Conservation (phyloP, 2,113 vertebrate species). For the Cheirogaleus medius region DNA sequence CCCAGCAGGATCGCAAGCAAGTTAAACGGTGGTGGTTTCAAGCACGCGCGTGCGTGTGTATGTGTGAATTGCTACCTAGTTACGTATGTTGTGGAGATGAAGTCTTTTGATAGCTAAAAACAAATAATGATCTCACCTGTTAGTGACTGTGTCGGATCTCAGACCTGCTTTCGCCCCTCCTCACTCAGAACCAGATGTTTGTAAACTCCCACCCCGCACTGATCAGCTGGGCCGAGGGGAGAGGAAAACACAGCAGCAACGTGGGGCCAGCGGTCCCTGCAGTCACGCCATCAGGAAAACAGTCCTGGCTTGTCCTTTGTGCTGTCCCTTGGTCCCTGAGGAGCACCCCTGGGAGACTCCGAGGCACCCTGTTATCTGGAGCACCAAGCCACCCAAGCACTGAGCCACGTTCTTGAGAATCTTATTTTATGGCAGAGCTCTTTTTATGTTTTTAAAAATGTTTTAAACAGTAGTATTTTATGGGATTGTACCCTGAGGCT, state of each 20-base stretch:
- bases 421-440: neutral
- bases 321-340: neutral
- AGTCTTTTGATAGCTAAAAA: neutral
- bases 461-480: constrained; percentile 38
- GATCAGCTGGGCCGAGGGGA: neutral
- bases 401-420: neutral
- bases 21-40: neutral
- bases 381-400: neutral
- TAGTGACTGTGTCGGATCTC: neutral
- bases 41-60: too few species aligned
- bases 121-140: fast-evolving
- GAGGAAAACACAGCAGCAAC: neutral
- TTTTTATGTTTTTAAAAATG: constrained; percentile 48
- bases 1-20: too few species aligned
- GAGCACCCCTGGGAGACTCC: neutral
- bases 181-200: neutral
- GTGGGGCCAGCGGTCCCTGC: fast-evolving
- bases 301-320: too few species aligned
- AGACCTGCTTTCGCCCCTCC: neutral
- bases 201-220: neutral
- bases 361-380: neutral
- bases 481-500: constrained; percentile 42
- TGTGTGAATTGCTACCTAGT: neutral
- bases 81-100: neutral
- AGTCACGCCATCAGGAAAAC: neutral